Evolutionary conservation across 1,140 invertebrate species (phyloP), one percentile per base, ranked within the genome.

Genomic region (Diprion similis): DNA sequence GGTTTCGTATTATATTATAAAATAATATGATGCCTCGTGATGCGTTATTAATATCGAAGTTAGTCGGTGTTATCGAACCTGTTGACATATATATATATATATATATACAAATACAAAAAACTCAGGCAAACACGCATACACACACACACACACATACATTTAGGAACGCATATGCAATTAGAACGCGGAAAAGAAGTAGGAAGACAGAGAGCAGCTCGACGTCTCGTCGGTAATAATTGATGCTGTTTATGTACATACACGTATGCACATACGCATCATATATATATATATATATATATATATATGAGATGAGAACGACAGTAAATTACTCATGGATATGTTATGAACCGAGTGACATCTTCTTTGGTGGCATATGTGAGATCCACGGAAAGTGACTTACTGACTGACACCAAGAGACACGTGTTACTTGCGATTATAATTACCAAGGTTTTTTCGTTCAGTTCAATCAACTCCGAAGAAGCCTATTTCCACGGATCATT

Each of bases 171-270:
- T 37, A 37, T 37, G 24, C 51, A 59, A 59, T 59, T 59, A 17
- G 51, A 59, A 59, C 51, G 51, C 9, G 51, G 51, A 15, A 69
- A 68, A 69, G 70, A 69, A 67, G 46, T 45, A 73, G 71, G 68
- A 73, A 59, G 66, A 68, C 47, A 67, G n/a, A 37, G 19, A 18
- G 37, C 19, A 64, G 48, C 46, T 65, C 51, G 46, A 37, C 24
- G 24, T 37, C 24, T 37, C 24, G 24, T 37, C 24, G 24, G 24
- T 37, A 37, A 37, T 37, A 37, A 37, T 37, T 6, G 24, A 37
- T 37, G 24, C 24, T 37, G 24, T 37, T 37, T 37, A 37, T 6
- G 24, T n/a, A n/a, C n/a, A n/a, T n/a, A n/a, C n/a, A n/a, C n/a
- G n/a, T n/a, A 37, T 37, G 24, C 24, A 37, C n/a, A n/a, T n/a